A percentile compares a stretch with the other conserved stretches of the same genome.
Evolutionary conservation across 2,797 vertebrate genomes (phyloP).

Genomic region (Okamejei kenojei): DNA sequence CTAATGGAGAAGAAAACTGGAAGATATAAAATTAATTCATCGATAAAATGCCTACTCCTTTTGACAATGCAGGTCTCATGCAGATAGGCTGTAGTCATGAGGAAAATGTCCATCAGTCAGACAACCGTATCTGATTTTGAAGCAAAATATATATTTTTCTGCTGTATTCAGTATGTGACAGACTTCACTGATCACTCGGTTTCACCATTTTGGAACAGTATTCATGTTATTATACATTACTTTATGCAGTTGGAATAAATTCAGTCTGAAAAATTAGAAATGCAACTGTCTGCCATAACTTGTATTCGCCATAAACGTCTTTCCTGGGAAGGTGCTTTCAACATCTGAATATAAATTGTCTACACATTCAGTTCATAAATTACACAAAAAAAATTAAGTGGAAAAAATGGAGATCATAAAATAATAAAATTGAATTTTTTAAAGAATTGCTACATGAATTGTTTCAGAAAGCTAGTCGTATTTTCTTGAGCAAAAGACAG

Average conservation of each 20-base stretch:
- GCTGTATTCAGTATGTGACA: constrained; percentile 93
- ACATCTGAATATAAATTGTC: constrained; percentile 16
- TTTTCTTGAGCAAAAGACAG: not conserved
- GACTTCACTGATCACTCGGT: constrained; percentile 89
- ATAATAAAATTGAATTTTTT: not conserved
- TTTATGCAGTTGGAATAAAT: constrained; percentile 70
- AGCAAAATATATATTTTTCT: constrained; percentile 86
- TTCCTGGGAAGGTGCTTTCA: not conserved
- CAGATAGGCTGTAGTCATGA: constrained; percentile 83
- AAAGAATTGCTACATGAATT: not conserved
- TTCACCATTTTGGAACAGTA: constrained; percentile 72
- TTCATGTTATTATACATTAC: constrained; percentile 64
- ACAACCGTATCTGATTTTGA: constrained; percentile 99
- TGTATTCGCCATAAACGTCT: constrained; percentile 5
- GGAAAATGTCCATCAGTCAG: constrained; percentile 99
- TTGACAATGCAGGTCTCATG: constrained; percentile 95
- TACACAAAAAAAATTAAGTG: not conserved
- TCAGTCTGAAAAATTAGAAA: constrained; percentile 50
- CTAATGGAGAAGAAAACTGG: constrained; percentile 23
- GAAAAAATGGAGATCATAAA: not conserved
- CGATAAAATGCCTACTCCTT: constrained; percentile 48
- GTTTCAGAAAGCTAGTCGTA: not conserved
- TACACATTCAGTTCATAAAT: constrained; percentile 20
- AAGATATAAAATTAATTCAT: constrained; percentile 34
- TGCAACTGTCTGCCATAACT: not conserved